A percentile compares a stretch with the other conserved stretches of the same genome.
phyloP scores from a whole-genome alignment of 2,797 vertebrate genomes.

The Gymnocypris eckloni region DNA sequence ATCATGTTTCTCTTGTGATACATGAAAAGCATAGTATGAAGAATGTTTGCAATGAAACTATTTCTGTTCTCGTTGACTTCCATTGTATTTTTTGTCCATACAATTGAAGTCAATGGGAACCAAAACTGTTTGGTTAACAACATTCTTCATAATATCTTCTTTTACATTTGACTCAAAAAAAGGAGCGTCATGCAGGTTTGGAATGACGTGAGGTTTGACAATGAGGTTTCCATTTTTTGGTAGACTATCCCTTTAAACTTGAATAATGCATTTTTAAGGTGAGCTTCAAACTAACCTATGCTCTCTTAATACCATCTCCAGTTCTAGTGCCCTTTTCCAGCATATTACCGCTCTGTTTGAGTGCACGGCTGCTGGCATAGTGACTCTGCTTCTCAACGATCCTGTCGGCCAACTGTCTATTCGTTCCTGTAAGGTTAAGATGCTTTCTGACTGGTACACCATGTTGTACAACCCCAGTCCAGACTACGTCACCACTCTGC shows the following conservation, averaged over 20 bases:
- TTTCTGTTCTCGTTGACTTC: neutral
- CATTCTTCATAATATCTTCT: neutral
- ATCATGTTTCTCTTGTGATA: neutral
- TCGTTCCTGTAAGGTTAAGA: constrained; percentile 90
- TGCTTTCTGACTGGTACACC: constrained; percentile 98
- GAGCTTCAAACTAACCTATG: neutral
- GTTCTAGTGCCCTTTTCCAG: constrained; percentile 93
- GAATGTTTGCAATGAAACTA: neutral
- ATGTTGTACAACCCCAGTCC: constrained; percentile 99
- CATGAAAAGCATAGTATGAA: neutral
- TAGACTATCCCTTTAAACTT: neutral
- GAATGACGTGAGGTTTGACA: neutral
- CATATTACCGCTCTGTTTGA: constrained; percentile 91
- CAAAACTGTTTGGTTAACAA: neutral
- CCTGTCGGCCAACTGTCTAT: constrained; percentile 85
- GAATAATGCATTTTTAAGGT: neutral
- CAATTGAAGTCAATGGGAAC: neutral
- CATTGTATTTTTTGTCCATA: neutral
- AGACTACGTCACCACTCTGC: constrained; percentile 92
- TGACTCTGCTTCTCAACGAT: constrained; percentile 89
- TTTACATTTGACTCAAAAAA: neutral
- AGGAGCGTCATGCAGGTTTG: neutral
- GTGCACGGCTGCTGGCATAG: constrained; percentile 82
- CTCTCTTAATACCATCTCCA: constrained; percentile 58
- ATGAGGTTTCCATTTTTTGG: neutral